Conservation (phyloP, 1,140 invertebrate genomes). For the Araneus ventricosus region DNA sequence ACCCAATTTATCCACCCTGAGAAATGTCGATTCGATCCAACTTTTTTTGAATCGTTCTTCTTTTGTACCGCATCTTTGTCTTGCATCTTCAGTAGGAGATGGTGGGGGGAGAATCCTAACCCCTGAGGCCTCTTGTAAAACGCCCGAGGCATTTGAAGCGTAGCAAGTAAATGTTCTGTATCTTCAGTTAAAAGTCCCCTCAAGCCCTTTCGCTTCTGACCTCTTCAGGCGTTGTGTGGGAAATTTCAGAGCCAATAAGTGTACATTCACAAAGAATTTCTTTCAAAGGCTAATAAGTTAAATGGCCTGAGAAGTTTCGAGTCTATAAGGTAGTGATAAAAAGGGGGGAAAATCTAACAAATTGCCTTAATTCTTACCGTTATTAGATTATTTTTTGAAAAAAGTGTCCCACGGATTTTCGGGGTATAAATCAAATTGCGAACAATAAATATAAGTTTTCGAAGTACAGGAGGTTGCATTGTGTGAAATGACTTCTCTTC, state of each 20-base stretch:
- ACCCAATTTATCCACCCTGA: conserved; percentile 38
- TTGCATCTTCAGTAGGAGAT: not conserved
- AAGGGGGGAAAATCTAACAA: not conserved
- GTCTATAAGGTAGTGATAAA: not conserved
- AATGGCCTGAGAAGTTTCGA: conserved; percentile 36
- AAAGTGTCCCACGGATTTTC: not conserved
- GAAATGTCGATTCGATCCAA: conserved; percentile 16
- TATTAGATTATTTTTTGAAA: not conserved
- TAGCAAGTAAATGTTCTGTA: conserved; percentile 31
- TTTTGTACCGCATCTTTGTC: conserved; percentile 49
- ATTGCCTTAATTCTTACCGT: not conserved
- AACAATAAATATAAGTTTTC: not conserved
- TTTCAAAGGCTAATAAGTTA: conserved; percentile 47
- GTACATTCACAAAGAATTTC: conserved; percentile 42
- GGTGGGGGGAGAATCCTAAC: not conserved
- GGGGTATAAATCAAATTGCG: not conserved
- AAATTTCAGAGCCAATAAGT: conserved; percentile 54
- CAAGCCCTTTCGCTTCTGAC: conserved; percentile 55
- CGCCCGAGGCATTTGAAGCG: conserved; percentile 27
- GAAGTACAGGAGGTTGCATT: not conserved
- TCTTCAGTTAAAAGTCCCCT: conserved; percentile 28
- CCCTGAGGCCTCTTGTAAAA: conserved; percentile 37
- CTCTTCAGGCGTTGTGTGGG: conserved; percentile 38
- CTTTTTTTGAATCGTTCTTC: conserved; percentile 18
- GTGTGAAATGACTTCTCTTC: not conserved